Conservation (phyloP, 2,888 invertebrate species). For the Anaspis maculata region DNA sequence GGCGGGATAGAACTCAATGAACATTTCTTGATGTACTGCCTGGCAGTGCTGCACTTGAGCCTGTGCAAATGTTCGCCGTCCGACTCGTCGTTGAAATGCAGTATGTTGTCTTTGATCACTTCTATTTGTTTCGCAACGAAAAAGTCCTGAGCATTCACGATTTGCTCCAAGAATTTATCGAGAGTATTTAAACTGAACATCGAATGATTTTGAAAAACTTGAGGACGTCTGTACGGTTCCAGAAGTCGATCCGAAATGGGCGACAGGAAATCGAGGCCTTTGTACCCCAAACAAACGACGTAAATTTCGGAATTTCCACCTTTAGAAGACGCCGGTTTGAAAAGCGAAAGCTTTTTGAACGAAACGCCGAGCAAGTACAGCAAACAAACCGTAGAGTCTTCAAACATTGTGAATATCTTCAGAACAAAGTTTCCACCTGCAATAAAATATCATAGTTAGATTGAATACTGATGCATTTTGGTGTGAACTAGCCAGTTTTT, state of each 20-base stretch:
- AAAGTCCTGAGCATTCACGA: background rate
- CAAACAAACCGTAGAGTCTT: constrained; percentile 69
- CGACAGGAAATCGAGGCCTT: background rate
- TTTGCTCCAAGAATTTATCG: background rate
- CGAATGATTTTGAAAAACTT: background rate
- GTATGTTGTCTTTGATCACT: background rate
- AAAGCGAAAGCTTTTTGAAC: background rate
- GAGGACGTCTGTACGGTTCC: background rate
- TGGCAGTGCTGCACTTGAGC: background rate
- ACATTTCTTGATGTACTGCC: background rate
- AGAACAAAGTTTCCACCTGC: constrained; percentile 67
- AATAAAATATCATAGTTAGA: constrained; percentile 3
- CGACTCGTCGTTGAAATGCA: background rate
- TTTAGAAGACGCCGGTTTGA: background rate
- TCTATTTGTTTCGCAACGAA: background rate
- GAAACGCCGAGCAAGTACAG: constrained; percentile 57
- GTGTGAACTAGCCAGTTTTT: constrained; percentile 35
- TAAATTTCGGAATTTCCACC: background rate
- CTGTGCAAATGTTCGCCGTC: background rate
- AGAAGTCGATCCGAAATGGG: background rate
- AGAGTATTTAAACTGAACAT: background rate
- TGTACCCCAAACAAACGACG: background rate
- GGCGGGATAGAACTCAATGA: background rate
- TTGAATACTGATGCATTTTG: constrained; percentile 2
- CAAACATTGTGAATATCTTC: constrained; percentile 88